Base-by-base conservation (phyloP, 2,797 vertebrate genomes). In the Fistularia tabacaria region DNA sequence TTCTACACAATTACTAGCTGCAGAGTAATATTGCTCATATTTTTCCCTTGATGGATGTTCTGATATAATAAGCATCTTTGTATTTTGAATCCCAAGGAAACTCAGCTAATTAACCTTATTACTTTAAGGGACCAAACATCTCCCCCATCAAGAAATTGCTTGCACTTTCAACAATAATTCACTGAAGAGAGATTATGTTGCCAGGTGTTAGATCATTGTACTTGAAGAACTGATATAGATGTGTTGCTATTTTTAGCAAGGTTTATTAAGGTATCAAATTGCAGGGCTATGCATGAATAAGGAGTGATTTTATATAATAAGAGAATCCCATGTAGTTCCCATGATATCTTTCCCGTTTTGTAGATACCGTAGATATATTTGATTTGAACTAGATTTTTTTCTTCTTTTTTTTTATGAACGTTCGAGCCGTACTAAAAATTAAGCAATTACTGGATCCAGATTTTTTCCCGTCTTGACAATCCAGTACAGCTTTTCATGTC, bases 81-180 rank as follows among this genome's bases (percentile, higher is more conserved):
- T 75, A 52, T 73, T 76, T 68, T 74, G 69, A 85, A 76, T 89
- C 88, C 88, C 88, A 82, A 53, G 66, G 89, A 86, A 88, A 88
- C 88, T 76, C 57, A 83, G 82, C 87, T 89, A 86, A 91, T 91
- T 91, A 92, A 89, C 88, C 89, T 87, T 86, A 77, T 87, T 89
- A 83, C 83, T 81, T 83, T 71, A 82, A 85, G 84, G 79, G 74
- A 62, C 70, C 67, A 71, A 79, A 67, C 84, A 80, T 84, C 77
- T 81, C 83, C 84, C 87, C 73, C 71, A 82, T 83, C 83, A 86
- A 86, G 89, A 86, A 87, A 79, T 79, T 62, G 74, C 76, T 76
- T 71, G 76, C 69, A 66, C 75, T 63, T 71, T 77, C 75, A 69
- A 80, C 79, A 81, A 76, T 82, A 67, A 83, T 69, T 57, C 86